Percentiles rank a stretch among this genome's conserved stretches.
phyloP scores from a whole-genome alignment of 2,113 vertebrate genomes.

The Alexandromys fortis region DNA sequence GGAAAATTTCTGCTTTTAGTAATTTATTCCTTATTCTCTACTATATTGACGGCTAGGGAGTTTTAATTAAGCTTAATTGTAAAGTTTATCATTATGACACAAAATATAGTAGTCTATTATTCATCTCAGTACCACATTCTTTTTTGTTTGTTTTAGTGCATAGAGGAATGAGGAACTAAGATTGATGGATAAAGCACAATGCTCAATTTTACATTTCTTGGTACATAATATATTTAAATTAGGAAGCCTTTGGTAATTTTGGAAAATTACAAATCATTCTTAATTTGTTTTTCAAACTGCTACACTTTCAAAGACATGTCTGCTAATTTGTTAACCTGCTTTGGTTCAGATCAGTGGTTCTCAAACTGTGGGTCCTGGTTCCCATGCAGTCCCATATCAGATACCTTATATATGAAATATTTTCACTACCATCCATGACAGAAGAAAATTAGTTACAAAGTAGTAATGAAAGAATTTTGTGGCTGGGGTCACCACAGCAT shows the following conservation, averaged over 20 bases:
- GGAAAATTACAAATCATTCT: background rate
- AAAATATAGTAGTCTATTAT: background rate
- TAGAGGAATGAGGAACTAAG: background rate
- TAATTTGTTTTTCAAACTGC: background rate
- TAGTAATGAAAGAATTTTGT: background rate
- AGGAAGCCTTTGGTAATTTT: background rate
- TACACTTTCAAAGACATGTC: background rate
- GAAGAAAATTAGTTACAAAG: background rate
- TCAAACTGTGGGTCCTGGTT: background rate
- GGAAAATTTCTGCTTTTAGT: conserved; percentile 7
- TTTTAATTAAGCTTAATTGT: conserved; percentile 60
- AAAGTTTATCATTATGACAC: conserved; percentile 51
- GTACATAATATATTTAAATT: conserved; percentile 8
- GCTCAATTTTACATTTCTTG: background rate
- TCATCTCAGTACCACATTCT: background rate
- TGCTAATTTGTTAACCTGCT: background rate
- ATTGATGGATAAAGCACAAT: background rate
- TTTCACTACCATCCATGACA: background rate
- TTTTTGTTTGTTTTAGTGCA: background rate
- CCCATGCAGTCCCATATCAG: background rate
- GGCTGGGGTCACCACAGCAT: background rate
- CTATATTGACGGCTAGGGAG: conserved; percentile 42
- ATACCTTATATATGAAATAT: background rate
- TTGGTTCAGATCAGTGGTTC: background rate
- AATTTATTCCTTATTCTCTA: conserved; percentile 39